Evolutionary conservation across 2,113 vertebrate species (phyloP).

Genomic region (Toxostoma redivivum): DNA sequence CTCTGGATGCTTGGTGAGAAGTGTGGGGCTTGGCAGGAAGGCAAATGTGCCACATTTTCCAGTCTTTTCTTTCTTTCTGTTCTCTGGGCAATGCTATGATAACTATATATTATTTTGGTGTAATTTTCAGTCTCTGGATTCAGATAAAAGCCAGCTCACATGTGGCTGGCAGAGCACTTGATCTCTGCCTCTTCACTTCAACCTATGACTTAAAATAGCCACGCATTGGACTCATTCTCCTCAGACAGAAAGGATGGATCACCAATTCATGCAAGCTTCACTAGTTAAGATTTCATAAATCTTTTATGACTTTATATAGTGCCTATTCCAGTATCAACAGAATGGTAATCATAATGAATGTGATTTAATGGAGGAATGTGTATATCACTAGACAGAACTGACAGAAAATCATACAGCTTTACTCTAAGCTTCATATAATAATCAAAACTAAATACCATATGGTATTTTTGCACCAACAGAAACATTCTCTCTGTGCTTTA

Average conservation of each 20-base stretch:
- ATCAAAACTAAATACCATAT: not conserved
- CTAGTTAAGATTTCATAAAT: not conserved
- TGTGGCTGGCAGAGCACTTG: not conserved
- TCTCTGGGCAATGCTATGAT: not conserved
- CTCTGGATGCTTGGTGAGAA: not conserved
- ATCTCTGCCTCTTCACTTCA: slow-evolving; percentile 3
- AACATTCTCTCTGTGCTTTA: not conserved
- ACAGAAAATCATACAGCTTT: not conserved
- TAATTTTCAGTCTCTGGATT: not conserved
- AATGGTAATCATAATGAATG: not conserved
- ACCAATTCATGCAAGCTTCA: not conserved
- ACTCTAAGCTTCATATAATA: not conserved
- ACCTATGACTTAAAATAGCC: not conserved
- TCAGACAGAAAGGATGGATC: not conserved
- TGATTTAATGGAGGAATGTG: not conserved
- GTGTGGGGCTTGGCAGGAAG: not conserved
- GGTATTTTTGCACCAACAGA: not conserved
- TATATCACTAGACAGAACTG: not conserved
- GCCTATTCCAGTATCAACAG: not conserved
- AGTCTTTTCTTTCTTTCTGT: not conserved
- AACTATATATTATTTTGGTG: not conserved
- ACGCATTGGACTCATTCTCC: not conserved
- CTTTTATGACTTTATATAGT: not conserved
- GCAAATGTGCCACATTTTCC: not conserved
- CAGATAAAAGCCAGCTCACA: not conserved